Conservation (phyloP, 2,113 vertebrate genomes). For the Fregetta grallaria region DNA sequence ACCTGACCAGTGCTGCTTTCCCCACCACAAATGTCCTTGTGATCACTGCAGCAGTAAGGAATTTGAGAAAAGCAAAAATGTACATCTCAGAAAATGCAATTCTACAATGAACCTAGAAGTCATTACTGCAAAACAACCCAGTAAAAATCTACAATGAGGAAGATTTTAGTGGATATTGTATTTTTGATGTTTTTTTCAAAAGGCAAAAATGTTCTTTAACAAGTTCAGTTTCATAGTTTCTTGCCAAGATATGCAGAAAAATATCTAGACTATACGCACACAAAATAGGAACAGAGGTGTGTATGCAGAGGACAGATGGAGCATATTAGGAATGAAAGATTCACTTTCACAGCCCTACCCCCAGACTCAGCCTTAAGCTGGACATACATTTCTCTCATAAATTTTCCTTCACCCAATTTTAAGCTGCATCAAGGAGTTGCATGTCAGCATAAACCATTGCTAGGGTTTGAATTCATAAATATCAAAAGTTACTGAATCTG, state of each 20-base stretch:
- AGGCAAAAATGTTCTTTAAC: neutral
- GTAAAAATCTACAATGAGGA: neutral
- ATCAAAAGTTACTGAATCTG: conserved; percentile 15
- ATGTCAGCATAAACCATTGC: conserved; percentile 24
- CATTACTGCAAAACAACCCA: neutral
- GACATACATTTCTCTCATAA: neutral
- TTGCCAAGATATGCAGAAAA: neutral
- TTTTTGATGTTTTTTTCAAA: neutral
- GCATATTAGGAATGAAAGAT: neutral
- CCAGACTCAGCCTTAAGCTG: neutral
- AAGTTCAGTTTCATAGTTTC: neutral
- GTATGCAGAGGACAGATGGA: neutral
- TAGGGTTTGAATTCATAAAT: conserved; percentile 14
- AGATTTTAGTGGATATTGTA: neutral
- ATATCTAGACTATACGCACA: neutral
- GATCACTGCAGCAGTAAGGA: neutral
- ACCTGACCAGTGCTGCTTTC: neutral
- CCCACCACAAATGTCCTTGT: neutral
- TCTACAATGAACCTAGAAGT: neutral
- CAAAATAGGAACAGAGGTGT: neutral
- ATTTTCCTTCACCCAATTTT: neutral
- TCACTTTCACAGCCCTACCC: neutral
- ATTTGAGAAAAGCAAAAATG: neutral
- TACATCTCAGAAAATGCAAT: neutral
- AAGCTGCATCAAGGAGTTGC: neutral